These are phyloP conservation scores for Bimastos eiseni DNA, from an alignment of 2,888 invertebrate genomes.

Conservation along the genomic window DNA sequence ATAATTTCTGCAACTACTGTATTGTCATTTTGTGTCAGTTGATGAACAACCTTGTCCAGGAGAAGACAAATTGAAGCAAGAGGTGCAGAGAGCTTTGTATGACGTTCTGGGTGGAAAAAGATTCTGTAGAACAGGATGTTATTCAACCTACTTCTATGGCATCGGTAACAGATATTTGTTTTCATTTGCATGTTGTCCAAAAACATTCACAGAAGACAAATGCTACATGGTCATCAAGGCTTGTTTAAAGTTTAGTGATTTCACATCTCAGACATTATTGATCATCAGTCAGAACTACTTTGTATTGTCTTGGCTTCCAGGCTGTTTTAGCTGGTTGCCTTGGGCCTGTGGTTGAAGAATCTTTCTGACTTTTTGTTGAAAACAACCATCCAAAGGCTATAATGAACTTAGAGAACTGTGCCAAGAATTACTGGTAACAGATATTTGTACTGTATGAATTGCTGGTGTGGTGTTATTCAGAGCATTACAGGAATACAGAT, in stretches of 20 bases:
- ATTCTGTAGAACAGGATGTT: neutral
- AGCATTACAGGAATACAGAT: neutral
- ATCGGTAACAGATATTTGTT: too few relatives aligned
- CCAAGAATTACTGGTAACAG: neutral
- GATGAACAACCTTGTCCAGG: neutral
- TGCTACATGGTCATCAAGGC: neutral
- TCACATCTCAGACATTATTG: neutral
- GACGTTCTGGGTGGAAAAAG: slow-evolving; percentile 13
- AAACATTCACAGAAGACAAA: neutral
- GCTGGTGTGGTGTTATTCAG: neutral
- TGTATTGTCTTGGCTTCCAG: neutral
- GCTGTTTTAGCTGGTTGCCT: neutral
- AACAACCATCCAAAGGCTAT: neutral
- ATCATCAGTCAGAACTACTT: neutral
- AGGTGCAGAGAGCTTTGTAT: neutral
- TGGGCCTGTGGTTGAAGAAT: neutral
- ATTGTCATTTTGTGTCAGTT: neutral
- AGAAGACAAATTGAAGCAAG: neutral
- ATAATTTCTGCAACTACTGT: neutral
- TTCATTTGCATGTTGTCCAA: neutral
- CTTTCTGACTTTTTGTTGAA: neutral
- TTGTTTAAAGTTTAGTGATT: too few relatives aligned
- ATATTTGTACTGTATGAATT: too few relatives aligned
- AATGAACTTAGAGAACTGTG: neutral
- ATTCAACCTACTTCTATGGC: slow-evolving; percentile 24